Percentiles rank a stretch among this genome's conserved stretches.
phyloP scores from a whole-genome alignment of 2,113 vertebrate genomes.

The Nothocercus nigrocapillus region DNA sequence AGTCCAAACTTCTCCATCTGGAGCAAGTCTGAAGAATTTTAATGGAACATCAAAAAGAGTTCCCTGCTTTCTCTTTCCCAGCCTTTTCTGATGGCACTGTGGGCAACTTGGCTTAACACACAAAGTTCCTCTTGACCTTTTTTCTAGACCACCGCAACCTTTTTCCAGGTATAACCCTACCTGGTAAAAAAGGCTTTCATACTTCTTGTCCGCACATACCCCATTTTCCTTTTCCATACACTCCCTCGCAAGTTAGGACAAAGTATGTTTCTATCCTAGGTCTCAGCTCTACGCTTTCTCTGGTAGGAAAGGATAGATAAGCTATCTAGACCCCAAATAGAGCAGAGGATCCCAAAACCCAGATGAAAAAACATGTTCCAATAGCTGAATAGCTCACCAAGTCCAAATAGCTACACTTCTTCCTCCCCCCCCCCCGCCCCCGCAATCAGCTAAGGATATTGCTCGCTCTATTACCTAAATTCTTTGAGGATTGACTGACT shows the following conservation, averaged over 20 bases:
- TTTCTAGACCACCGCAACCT: background rate
- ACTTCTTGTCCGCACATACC: background rate
- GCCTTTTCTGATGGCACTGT: background rate
- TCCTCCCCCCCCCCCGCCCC: no score
- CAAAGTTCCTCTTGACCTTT: background rate
- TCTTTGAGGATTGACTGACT: background rate
- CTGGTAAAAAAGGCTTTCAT: background rate
- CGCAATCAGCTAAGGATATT: background rate
- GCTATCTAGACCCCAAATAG: background rate
- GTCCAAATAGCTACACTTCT: background rate
- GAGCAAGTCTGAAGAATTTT: slow-evolving; percentile 8
- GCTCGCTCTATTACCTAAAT: background rate
- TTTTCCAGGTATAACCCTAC: background rate
- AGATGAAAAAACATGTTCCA: background rate
- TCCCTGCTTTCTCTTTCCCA: background rate
- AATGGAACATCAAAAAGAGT: background rate
- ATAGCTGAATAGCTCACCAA: background rate
- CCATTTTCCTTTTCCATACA: background rate
- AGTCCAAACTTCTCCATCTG: slow-evolving; percentile 10
- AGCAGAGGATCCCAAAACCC: background rate
- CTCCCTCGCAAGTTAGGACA: background rate
- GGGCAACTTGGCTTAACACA: background rate
- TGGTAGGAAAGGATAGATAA: background rate
- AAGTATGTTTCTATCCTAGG: background rate
- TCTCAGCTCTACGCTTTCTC: background rate